Evolutionary conservation across 2,797 vertebrate genomes (phyloP), one percentile per base, ranked within the genome.

Genomic region (Sebastes matsubarae): DNA sequence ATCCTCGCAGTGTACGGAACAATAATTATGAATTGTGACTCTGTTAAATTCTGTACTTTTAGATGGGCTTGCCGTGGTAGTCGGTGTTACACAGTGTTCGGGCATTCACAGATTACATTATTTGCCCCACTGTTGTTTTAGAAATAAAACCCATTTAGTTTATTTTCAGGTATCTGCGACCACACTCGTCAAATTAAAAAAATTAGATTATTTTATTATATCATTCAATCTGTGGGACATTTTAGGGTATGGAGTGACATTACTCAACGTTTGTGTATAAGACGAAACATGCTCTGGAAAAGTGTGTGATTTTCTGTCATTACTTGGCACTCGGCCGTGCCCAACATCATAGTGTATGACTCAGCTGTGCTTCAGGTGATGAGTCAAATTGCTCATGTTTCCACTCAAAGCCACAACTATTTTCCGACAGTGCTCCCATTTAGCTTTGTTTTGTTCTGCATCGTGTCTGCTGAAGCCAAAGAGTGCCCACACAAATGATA

Each of bases 391-490:
- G 20, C 30, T 61, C 18, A 25, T 27, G 24, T 69, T 61, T 78
- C 50, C 50, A 69, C 54, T 68, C 30, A 72, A 57, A 77, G n/a
- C 29, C 1, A 8, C 63, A 54, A 24, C 25, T 75, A 36, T 46
- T 65, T 79, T 68, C 22, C 18, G 10, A 67, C 57, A 59, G 52
- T 46, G 20, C 68, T 32, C 30, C 58, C 16, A 60, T 50, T 72
- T 50, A 36, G 57, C 57, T 76, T 66, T 57, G 9, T 73, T 74
- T 64, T 63, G 24, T 69, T 59, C 52, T 57, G 36, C 36, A 27
- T 58, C 50, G 8, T 71, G 52, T 78, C 73, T 46, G 25, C 65
- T 57, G 34, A 77, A 61, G 54, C 60, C 50, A 72, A 87, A 59
- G 9, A 14, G 18, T 67, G 13, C 79, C 73, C 34, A 76, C 65